Base-by-base conservation (phyloP, 2,797 vertebrate genomes). In the Onychomys leucogaster region DNA sequence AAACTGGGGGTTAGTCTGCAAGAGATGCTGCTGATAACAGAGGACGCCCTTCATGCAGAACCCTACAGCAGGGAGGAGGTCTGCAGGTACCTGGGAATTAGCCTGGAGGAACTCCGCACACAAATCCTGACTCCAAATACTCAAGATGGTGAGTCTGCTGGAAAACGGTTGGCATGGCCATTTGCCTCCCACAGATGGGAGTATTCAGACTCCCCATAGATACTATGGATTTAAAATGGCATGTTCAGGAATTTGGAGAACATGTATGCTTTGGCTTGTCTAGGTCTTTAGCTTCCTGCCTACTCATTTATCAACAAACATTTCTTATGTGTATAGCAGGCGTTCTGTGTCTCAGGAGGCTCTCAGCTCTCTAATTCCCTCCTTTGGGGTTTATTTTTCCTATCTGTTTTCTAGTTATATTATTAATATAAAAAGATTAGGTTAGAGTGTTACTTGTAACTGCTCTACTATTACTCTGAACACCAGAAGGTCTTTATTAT, bases 41-140 rank as follows among this genome's bases (percentile, higher is more conserved):
- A 99, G 12, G 98, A 99, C 73, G 98, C 98, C 95, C 98, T 99
- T 95, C 99, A 99, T 96, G 98, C 99, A 61, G 99, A 99, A 95
- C 99, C 99, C 12, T 99, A 99, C 97, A 99, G 98, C 98, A 46
- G 98, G 52, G 99, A 99, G 96, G 99, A 99, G 98, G 98, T 99
- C 98, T 99, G 99, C 98, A 98, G 96, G 94, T 97, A 93, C 95
- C 98, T 99, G 98, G 99, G 97, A 96, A 98, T 99, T 98, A 99
- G 98, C 95, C 86, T 98, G 11, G 98, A 99, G 98, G 98, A 99
- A 89, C 98, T 99, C 67, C 97, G 76, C 71, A 98, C 98, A 78
- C 98, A 99, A 93, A 98, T 99, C 96, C 99, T 99, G 37, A 99
- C 98, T 90, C 97, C 99, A 52, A 99, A 99, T 98, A 99, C 99